Conservation (phyloP, 2,888 invertebrate genomes). For the Aethes cnicana region DNA sequence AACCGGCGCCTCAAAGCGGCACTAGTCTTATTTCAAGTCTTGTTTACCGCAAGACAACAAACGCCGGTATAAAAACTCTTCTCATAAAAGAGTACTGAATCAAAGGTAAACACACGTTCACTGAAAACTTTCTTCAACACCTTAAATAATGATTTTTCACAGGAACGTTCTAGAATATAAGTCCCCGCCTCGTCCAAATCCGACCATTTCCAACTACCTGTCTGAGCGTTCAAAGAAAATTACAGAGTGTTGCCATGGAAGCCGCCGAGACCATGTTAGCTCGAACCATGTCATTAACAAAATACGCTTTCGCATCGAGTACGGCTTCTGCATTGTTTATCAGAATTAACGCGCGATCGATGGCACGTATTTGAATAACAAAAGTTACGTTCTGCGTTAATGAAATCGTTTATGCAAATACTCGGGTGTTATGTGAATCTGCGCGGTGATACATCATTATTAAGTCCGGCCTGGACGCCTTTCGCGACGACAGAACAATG, state of each 20-base stretch:
- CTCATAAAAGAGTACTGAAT: neutral
- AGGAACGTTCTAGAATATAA: constrained; percentile 53
- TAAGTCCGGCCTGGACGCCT: constrained; percentile 49
- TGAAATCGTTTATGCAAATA: constrained; percentile 58
- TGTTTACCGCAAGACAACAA: neutral
- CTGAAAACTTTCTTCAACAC: neutral
- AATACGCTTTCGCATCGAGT: constrained; percentile 44
- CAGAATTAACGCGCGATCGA: constrained; percentile 42
- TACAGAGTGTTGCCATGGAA: constrained; percentile 50
- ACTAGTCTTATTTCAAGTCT: constrained; percentile 3
- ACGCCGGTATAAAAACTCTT: too few species aligned
- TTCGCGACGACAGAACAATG: constrained; percentile 54
- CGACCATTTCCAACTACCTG: constrained; percentile 56
- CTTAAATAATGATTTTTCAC: constrained; percentile 56
- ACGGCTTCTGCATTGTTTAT: constrained; percentile 44
- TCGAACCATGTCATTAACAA: constrained; percentile 58
- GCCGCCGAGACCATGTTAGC: constrained; percentile 43
- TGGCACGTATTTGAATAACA: constrained; percentile 36
- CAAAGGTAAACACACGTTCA: neutral
- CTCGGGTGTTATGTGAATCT: constrained; percentile 45
- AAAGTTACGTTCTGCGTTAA: constrained; percentile 50
- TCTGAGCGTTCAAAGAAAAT: constrained; percentile 49
- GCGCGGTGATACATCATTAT: constrained; percentile 43
- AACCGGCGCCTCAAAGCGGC: constrained; percentile 9
- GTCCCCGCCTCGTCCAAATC: constrained; percentile 58